Evolutionary conservation across 1,140 invertebrate species (phyloP), one percentile per base, ranked within the genome.

Genomic region (Rhyacophila brunnea): DNA sequence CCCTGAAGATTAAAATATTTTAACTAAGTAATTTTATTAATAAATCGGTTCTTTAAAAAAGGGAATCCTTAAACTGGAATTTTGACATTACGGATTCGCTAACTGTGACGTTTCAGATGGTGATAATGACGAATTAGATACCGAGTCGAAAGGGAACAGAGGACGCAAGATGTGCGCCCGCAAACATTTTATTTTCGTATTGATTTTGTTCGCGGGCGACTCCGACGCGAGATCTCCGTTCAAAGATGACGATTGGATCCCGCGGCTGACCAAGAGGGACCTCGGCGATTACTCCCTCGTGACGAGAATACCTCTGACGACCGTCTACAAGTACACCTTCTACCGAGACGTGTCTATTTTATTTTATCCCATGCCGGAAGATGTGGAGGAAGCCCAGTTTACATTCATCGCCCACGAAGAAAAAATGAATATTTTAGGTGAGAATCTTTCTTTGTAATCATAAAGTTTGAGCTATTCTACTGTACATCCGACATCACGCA

Each of bases 301-400:
- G 0, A 49, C 58, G 1, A 54, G 63, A 17, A 65, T 58, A 19
- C 63, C 58, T 0, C 17, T 58, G 13, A 65, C 63, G 15, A 47
- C 43, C 15, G 23, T 65, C 5, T 65, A 38, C 44, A 60, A 49
- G 18, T 65, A 58, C 36, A 65, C 36, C 6, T 65, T 61, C 34
- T 61, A 65, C 35, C 53, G 55, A 45, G 63, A 65, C 54, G 58
- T 65, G 9, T 58, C 63, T 7, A 55, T 65, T 10, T 40, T 65
- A n/a, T 65, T 49, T 40, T 65, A 65, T 48, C 46, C 53, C 11
- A 60, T 65, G 18, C 63, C 63, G 6, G 54, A 54, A 40, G 63
- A 65, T 42, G 58, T 61, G 1, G 35, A 50, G 38, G 58, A 58
- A 55, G 58, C 44, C 23, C 44, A 55, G 40, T 55, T 65, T 42